These are phyloP conservation scores for Euproctis similis DNA, from an alignment of 2,888 invertebrate species.

Conservation along the genomic window DNA sequence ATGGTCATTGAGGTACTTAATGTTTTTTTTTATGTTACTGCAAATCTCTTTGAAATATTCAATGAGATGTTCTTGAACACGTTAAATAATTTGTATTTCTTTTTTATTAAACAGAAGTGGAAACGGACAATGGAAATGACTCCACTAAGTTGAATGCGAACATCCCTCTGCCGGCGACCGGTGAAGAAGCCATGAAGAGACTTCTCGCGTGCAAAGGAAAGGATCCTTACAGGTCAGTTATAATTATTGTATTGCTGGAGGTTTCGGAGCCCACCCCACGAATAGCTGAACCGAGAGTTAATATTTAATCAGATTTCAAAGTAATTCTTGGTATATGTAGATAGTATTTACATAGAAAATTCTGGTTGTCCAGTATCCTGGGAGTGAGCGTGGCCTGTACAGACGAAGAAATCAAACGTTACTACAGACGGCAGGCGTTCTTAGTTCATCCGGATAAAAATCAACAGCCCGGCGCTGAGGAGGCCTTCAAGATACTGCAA, in stretches of 20 bases:
- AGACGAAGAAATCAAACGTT: constrained; percentile 95
- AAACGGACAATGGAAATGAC: constrained; percentile 48
- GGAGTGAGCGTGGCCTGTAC: constrained; percentile 91
- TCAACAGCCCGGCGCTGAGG: constrained; percentile 95
- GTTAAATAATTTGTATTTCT: not conserved
- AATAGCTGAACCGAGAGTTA: too few species aligned
- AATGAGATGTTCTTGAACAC: too few species aligned
- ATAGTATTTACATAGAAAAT: too few species aligned
- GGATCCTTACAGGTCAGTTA: constrained; percentile 93
- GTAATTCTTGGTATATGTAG: too few species aligned
- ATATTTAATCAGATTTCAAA: too few species aligned
- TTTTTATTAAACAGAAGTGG: constrained; percentile 36
- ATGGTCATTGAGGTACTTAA: too few species aligned
- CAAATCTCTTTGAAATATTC: too few species aligned
- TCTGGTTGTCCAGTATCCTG: constrained; percentile 82
- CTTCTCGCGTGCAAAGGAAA: constrained; percentile 95
- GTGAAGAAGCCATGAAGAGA: constrained; percentile 96
- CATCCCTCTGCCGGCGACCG: constrained; percentile 89
- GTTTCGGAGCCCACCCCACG: too few species aligned
- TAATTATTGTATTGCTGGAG: too few species aligned
- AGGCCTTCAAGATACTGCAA: constrained; percentile 96
- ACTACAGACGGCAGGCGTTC: constrained; percentile 95
- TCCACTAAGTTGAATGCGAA: constrained; percentile 71
- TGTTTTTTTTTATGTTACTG: too few species aligned
- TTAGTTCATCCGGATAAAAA: constrained; percentile 98